phyloP scores from a whole-genome alignment of 2,797 vertebrate species.

The Carcharodon carcharias region DNA sequence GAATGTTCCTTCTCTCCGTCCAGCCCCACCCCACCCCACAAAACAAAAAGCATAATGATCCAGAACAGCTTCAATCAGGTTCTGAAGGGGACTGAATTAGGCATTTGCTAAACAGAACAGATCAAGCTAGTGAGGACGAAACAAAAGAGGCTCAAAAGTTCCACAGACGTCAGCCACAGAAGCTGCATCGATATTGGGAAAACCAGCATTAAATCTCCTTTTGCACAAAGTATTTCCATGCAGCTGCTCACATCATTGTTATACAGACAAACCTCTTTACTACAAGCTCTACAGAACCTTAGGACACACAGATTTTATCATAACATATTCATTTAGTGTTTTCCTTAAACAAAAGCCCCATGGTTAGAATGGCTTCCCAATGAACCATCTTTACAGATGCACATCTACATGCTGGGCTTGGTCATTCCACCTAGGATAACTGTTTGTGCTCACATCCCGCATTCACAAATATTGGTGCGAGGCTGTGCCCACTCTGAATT shows the following conservation, averaged over 20 bases:
- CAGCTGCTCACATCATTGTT: constrained; percentile 26
- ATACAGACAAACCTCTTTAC: constrained; percentile 30
- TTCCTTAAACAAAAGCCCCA: neutral
- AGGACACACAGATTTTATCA: constrained; percentile 6
- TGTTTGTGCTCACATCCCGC: neutral
- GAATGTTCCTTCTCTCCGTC: neutral
- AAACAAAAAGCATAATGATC: neutral
- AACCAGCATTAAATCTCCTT: constrained; percentile 26
- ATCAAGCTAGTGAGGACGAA: neutral
- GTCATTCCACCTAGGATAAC: neutral
- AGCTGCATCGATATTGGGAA: neutral
- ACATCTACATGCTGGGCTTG: constrained; percentile 32
- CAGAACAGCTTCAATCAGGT: neutral
- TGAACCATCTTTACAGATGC: neutral
- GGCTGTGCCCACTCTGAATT: neutral
- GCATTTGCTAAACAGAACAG: constrained; percentile 17
- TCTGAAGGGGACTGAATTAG: neutral
- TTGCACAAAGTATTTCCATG: constrained; percentile 28
- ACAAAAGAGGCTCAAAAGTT: neutral
- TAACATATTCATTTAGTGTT: constrained; percentile 5
- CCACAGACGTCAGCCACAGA: neutral
- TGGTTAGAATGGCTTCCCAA: constrained; percentile 17
- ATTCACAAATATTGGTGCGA: neutral
- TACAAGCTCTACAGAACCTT: constrained; percentile 30
- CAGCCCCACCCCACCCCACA: neutral